phyloP scores from a whole-genome alignment of 2,888 invertebrate species.

The Drosophila affinis region DNA sequence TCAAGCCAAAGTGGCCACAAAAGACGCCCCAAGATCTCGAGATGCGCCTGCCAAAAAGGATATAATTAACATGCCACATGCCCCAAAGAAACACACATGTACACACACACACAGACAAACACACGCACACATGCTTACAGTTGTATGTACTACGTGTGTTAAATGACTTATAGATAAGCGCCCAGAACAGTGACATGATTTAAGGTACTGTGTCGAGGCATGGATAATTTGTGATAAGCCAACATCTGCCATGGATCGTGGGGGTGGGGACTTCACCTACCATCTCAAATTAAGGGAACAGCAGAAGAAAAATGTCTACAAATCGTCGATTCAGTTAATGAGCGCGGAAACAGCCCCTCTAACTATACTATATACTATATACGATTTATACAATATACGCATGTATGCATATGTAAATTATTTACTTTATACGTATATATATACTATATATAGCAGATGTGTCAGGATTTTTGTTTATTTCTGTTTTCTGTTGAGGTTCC shows the following conservation, averaged over 20 bases:
- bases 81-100: conserved; percentile 2
- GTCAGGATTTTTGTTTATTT: too few species aligned
- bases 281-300: conserved; percentile 1
- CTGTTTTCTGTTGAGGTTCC: too few species aligned
- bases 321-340: conserved; percentile 16
- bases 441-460: too few species aligned
- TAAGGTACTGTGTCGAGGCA: conserved; percentile 28
- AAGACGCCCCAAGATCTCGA: conserved; percentile 49
- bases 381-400: too few species aligned
- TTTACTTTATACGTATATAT: too few species aligned
- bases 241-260: not conserved
- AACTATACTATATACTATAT: too few species aligned
- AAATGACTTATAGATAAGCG: conserved; percentile 48
- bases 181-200: conserved; percentile 36
- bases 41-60: conserved; percentile 47
- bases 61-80: conserved; percentile 65
- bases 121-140: not conserved
- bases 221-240: conserved; percentile 46
- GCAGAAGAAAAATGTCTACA: not conserved
- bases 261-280: conserved; percentile 6
- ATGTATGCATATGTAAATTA: too few species aligned
- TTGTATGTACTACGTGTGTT: conserved; percentile 19
- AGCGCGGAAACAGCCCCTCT: not conserved
- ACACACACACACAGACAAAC: conserved; percentile 4
- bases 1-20: conserved; percentile 58